Conservation (phyloP, 2,113 vertebrate species). For the Oceanites oceanicus region DNA sequence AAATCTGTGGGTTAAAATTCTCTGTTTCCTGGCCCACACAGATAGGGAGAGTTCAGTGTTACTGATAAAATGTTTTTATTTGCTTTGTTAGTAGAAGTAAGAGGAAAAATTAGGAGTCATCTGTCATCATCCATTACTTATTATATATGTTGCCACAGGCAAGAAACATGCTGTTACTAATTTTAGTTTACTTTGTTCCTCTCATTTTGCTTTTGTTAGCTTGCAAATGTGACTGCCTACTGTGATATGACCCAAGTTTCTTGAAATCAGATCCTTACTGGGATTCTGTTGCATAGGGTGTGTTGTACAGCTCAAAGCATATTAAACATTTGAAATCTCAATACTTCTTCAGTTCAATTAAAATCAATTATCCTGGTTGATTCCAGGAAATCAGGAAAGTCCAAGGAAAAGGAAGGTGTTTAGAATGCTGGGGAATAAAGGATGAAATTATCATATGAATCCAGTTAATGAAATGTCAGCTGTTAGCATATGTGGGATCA, state of each 20-base stretch:
- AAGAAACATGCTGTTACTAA: constrained; percentile 11
- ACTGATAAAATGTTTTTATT: neutral
- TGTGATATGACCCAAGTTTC: neutral
- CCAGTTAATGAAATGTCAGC: neutral
- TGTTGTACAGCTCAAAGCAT: neutral
- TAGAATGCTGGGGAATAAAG: neutral
- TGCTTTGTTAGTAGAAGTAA: neutral
- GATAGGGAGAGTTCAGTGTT: neutral
- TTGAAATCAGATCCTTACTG: neutral
- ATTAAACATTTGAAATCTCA: neutral
- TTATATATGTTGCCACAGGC: neutral
- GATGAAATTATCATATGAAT: neutral
- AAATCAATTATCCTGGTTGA: neutral
- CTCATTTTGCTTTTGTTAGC: neutral
- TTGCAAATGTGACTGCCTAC: neutral
- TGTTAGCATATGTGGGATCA: neutral
- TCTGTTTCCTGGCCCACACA: neutral
- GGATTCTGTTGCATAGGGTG: neutral
- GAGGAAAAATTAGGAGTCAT: neutral
- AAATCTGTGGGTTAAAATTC: neutral
- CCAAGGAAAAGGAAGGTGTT: neutral
- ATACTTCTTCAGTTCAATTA: neutral
- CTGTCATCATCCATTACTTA: neutral
- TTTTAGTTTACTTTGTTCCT: constrained; percentile 26
- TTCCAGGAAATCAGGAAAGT: neutral